Conservation (phyloP, 1,140 invertebrate genomes). For the Hormaphis cornu region DNA sequence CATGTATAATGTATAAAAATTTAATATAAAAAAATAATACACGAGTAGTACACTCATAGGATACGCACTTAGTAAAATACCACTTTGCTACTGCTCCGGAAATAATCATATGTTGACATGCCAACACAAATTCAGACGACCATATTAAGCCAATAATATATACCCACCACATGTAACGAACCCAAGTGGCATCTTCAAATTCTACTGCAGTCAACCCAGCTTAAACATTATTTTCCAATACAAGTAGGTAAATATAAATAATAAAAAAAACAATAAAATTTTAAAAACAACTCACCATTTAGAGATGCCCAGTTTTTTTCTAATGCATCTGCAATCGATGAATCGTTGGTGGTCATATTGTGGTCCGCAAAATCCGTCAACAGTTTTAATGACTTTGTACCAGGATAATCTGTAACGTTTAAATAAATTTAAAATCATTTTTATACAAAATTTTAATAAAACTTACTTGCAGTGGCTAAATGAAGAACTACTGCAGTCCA, state of each 20-base stretch:
- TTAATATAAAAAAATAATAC: background rate
- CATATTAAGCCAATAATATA: slow-evolving; percentile 80
- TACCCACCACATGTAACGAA: slow-evolving; percentile 85
- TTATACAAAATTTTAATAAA: background rate
- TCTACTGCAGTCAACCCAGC: slow-evolving; percentile 55
- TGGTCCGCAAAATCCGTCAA: slow-evolving; percentile 34
- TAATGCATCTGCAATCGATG: background rate
- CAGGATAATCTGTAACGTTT: slow-evolving; percentile 44
- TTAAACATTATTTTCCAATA: background rate
- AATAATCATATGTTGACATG: slow-evolving; percentile 83
- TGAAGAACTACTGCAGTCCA: slow-evolving; percentile 71
- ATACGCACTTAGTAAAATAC: slow-evolving; percentile 67
- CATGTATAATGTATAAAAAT: background rate
- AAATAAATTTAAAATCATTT: background rate
- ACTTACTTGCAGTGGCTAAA: slow-evolving; percentile 61
- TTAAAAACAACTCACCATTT: background rate
- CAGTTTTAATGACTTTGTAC: slow-evolving; percentile 44
- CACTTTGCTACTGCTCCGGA: slow-evolving; percentile 77
- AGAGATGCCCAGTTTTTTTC: background rate
- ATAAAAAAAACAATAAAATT: background rate
- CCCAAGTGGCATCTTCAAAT: slow-evolving; percentile 59
- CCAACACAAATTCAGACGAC: slow-evolving; percentile 82
- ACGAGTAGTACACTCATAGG: background rate
- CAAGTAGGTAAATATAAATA: background rate
- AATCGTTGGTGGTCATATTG: background rate